phyloP scores from a whole-genome alignment of 2,797 vertebrate species.

The Falco concolor region DNA sequence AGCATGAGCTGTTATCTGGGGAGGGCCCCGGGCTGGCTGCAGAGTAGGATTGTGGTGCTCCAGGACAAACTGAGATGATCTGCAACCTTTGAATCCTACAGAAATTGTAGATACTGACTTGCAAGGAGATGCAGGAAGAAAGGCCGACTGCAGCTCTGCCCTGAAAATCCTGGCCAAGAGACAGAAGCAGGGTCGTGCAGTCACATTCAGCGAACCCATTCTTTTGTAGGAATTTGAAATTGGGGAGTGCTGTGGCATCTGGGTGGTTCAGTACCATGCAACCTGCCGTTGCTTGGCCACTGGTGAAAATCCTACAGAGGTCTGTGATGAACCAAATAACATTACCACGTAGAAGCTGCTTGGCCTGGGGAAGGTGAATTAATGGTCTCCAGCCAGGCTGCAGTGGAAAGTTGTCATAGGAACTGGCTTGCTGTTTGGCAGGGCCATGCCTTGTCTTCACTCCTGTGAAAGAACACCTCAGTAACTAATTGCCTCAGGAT shows the following conservation, averaged over 20 bases:
- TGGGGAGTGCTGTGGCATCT: neutral
- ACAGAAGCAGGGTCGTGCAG: neutral
- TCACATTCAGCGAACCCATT: fast-evolving
- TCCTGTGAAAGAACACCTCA: slow-evolving; percentile 1
- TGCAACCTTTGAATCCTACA: neutral
- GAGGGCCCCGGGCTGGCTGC: neutral
- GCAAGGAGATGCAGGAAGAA: neutral
- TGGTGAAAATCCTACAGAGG: neutral
- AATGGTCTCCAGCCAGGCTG: slow-evolving; percentile 4
- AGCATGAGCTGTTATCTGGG: neutral
- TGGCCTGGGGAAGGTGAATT: neutral
- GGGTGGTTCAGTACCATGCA: neutral
- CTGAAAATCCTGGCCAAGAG: neutral
- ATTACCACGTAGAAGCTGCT: neutral
- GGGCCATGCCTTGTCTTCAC: neutral
- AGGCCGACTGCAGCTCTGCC: neutral
- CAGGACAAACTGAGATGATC: neutral
- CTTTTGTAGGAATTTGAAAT: neutral
- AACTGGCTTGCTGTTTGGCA: slow-evolving; percentile 3
- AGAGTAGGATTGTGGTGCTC: neutral
- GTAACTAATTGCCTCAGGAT: neutral
- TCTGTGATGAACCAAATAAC: neutral
- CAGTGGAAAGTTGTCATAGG: slow-evolving; percentile 55
- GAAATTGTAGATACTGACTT: neutral
- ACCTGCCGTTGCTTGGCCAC: neutral